phyloP scores from a whole-genome alignment of 1,140 invertebrate genomes.

The Hycleus cichorii region DNA sequence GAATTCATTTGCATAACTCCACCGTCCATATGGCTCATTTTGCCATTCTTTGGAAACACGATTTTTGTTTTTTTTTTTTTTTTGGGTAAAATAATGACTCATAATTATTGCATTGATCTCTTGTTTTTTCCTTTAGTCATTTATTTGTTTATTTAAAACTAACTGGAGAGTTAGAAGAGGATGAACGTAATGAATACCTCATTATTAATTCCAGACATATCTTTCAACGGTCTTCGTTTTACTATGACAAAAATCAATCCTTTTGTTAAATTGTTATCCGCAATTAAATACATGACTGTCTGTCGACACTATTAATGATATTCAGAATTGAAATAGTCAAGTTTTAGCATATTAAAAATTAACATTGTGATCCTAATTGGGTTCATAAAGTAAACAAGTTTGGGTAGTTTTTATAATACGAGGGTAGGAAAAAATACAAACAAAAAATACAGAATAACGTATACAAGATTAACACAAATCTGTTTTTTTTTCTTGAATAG shows the following conservation, averaged over 20 bases:
- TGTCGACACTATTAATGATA: no score
- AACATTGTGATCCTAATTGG: slow-evolving; percentile 11
- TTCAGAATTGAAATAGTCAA: no score
- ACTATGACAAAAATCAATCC: no score
- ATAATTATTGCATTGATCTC: neutral
- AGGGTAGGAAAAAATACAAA: slow-evolving; percentile 1
- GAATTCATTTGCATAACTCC: slow-evolving; percentile 17
- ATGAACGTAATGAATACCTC: no score
- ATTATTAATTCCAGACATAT: no score
- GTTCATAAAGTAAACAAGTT: slow-evolving; percentile 9
- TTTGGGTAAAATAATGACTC: neutral
- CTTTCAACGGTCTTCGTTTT: no score
- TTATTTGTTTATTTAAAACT: no score
- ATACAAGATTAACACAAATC: slow-evolving; percentile 13
- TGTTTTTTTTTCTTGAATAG: slow-evolving; percentile 1
- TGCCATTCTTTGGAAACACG: neutral
- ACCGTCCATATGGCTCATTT: neutral
- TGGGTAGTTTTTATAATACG: neutral
- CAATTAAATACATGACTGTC: no score
- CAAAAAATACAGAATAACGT: slow-evolving; percentile 1
- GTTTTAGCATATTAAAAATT: slow-evolving; percentile 2
- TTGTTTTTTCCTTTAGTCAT: no score
- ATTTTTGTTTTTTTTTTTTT: neutral
- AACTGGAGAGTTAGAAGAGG: no score
- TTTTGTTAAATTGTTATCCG: no score